These are phyloP conservation scores for Halisarca cf. caerulea DNA, from an alignment of 37 sponge, comb jelly and placozoan genomes.

Conservation along the genomic window DNA sequence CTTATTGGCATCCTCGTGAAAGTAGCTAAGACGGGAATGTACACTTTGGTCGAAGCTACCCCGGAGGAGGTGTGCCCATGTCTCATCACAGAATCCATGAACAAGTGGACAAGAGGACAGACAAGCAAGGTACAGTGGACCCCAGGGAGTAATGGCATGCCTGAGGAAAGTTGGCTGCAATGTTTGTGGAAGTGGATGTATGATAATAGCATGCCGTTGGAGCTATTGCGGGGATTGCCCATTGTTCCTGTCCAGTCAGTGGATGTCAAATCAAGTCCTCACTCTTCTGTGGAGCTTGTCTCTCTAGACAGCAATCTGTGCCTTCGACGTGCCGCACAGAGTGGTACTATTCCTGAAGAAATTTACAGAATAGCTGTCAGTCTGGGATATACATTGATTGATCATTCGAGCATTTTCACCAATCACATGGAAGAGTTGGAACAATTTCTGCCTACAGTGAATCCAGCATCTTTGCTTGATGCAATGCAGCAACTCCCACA, in stretches of 20 bases:
- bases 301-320: too few relatives aligned
- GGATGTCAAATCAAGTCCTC: background rate
- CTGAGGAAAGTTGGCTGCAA: conserved; percentile 33
- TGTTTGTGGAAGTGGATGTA: conserved; percentile 54
- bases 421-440: background rate
- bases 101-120: conserved; percentile 21
- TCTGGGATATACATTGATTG: background rate
- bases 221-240: conserved; percentile 1
- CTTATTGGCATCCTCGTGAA: background rate
- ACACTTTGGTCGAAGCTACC: background rate
- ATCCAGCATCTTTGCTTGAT: background rate
- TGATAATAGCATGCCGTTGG: background rate
- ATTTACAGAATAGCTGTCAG: background rate
- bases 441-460: background rate
- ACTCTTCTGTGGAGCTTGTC: background rate
- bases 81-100: conserved; percentile 30
- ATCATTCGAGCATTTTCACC: background rate
- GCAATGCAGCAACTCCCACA: background rate
- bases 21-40: background rate
- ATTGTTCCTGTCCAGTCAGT: conserved; percentile 25
- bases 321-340: background rate
- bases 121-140: conserved; percentile 18
- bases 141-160: conserved; percentile 30
- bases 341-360: background rate
- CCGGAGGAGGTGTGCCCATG: conserved; percentile 10